Evolutionary conservation across 64 coral and sea anemone species (phyloP).

Genomic region (Stichodactyla mertensii): DNA sequence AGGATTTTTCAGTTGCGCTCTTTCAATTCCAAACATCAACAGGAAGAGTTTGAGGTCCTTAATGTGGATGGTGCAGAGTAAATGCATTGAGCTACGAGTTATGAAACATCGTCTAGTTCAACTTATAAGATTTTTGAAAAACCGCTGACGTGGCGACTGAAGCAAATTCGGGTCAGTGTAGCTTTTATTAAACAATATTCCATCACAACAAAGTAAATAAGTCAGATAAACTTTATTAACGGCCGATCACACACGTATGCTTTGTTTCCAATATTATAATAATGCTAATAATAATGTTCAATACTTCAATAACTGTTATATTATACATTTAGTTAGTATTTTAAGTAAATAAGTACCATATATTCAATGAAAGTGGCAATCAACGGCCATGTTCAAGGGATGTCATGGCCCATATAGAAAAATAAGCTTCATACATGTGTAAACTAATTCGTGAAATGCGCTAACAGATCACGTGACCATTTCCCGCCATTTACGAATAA

Average conservation of each 20-base stretch:
- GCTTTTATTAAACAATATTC: no score
- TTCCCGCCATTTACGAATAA: not conserved
- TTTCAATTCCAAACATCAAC: no score
- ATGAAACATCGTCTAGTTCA: no score
- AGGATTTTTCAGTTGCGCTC: no score
- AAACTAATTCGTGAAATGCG: not conserved
- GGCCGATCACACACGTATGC: constrained; percentile 13
- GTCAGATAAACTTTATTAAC: not conserved
- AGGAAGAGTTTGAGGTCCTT: no score
- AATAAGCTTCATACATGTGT: not conserved
- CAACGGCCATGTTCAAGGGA: not conserved
- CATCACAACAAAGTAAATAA: not conserved
- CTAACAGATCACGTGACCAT: not conserved
- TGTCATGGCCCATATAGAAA: constrained; percentile 9
- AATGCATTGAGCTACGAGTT: no score
- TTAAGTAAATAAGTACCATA: constrained; percentile 6
- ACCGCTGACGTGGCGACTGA: no score
- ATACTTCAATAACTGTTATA: not conserved
- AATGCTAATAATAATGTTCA: not conserved
- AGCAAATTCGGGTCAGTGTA: no score
- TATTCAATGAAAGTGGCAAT: constrained; percentile 8
- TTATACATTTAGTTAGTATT: not conserved
- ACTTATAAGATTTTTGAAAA: no score
- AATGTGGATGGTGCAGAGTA: no score
- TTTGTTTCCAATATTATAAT: constrained; percentile 9